Percentiles rank a stretch among this genome's conserved stretches.
Evolutionary conservation across 2,113 vertebrate species (phyloP).

Genomic region (Pseudorasbora parva): DNA sequence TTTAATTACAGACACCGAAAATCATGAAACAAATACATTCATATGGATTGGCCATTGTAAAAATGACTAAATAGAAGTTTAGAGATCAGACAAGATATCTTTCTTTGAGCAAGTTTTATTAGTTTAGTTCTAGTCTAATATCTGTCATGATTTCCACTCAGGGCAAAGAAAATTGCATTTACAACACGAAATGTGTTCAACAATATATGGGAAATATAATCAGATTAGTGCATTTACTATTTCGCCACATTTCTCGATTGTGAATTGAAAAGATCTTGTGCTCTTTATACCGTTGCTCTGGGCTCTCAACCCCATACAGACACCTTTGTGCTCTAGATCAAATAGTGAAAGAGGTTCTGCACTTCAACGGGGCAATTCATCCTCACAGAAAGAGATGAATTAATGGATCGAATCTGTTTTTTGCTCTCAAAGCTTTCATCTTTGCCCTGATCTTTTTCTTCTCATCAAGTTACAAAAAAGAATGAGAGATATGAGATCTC

Average conservation of each 20-base stretch:
- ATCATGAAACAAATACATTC: not conserved
- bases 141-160: not conserved
- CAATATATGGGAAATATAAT: not conserved
- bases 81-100: not conserved
- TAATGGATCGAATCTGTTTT: conserved; percentile 54
- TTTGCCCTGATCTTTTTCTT: conserved; percentile 40
- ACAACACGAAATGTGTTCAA: not conserved
- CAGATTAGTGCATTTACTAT: not conserved
- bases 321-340: conserved; percentile 53
- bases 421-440: conserved; percentile 56
- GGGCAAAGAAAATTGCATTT: not conserved
- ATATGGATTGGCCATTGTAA: not conserved
- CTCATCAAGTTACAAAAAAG: conserved; percentile 37
- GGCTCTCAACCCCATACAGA: conserved; percentile 3
- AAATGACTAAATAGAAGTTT: not conserved
- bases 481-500: conserved; percentile 32
- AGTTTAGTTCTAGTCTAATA: not conserved
- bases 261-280: conserved; percentile 6
- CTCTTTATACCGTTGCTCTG: conserved; percentile 7
- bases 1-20: not conserved
- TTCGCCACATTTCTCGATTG: not conserved
- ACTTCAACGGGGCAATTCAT: conserved; percentile 53
- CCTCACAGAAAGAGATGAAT: conserved; percentile 48
- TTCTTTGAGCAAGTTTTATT: not conserved
- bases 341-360: conserved; percentile 47